Percentiles rank a stretch among this genome's conserved stretches.
Conservation (phyloP, 2,113 vertebrate species). For the Capreolus pygargus region DNA sequence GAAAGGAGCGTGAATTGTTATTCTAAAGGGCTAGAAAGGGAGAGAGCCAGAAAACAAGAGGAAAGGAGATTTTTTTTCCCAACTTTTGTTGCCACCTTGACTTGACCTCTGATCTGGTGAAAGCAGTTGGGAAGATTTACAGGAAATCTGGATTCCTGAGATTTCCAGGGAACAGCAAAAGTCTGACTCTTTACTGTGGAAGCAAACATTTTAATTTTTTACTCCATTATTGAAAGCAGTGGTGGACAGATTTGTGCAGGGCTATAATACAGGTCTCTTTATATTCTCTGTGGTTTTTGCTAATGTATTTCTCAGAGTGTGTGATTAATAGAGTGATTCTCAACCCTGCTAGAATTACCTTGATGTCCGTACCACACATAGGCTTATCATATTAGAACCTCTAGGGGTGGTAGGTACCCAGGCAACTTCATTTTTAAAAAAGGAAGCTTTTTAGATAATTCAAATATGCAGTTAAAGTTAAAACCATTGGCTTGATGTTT, state of each 20-base stretch:
- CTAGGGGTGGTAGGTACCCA: not conserved
- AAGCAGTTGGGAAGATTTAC: conserved; percentile 29
- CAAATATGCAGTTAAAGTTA: not conserved
- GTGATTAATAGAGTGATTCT: not conserved
- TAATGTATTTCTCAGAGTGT: not conserved
- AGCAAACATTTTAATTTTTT: conserved; percentile 37
- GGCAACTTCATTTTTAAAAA: not conserved
- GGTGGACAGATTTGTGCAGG: not conserved
- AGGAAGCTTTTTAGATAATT: not conserved
- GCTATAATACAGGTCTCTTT: not conserved
- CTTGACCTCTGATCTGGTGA: conserved; percentile 16
- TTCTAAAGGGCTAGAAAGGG: not conserved
- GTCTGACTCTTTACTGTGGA: not conserved
- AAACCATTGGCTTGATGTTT: not conserved
- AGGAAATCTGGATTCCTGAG: conserved; percentile 47
- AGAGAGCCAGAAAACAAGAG: not conserved
- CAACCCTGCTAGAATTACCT: not conserved
- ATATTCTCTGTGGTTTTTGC: not conserved
- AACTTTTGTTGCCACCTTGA: not conserved
- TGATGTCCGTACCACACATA: not conserved
- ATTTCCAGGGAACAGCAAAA: conserved; percentile 26
- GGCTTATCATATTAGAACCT: not conserved
- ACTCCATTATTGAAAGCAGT: not conserved
- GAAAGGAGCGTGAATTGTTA: not conserved
- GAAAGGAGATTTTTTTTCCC: not conserved